Evolutionary conservation across 2,888 invertebrate species (phyloP), one percentile per base, ranked within the genome.

Genomic region (Sepioteuthis lessoniana): DNA sequence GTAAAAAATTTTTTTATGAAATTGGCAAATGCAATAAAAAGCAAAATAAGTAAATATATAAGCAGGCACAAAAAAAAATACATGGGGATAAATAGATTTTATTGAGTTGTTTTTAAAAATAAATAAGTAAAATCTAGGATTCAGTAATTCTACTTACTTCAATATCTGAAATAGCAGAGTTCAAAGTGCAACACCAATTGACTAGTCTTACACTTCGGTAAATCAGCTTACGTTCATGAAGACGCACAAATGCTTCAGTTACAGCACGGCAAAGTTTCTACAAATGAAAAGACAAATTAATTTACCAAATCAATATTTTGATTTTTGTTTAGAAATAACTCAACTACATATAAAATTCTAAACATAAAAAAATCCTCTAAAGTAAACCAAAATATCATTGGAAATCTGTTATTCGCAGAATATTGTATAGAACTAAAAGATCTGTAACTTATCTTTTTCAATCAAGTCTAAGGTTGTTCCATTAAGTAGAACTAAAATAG

Each of bases 151-250:
- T 1, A 91, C 94, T 94, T 95, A 98, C 99, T 97, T 99, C 99
- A 95, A 99, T 99, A 97, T 99, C 99, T 0, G 99, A 99, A 95
- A 99, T 99, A 21, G 99, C 99, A 93, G 99, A 99, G 97, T 99
- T 98, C 31, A 99, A 97, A 0, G 98, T 98, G 97, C 99, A 99
- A 0, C 99, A 99, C 99, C 99, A 99, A 97, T 99, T 99, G 8
- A 99, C 99, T 21, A 99, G 98, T 90, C 99, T 98, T 96, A 99
- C 99, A 94, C 98, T 98, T 35, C 99, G 98, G 97, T 99, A 99
- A 97, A 99, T 99, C 96, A 98, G 98, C 13, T 98, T 98, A n/a
- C 97, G 97, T 94, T 99, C 99, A 97, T 99, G 99, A 76, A 99
- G 97, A 0, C 98, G 98, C 2, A 99, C 98, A 97, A 99, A 99